Base-by-base conservation (phyloP, 2,888 invertebrate genomes). In the Drosophila paramelanica region DNA sequence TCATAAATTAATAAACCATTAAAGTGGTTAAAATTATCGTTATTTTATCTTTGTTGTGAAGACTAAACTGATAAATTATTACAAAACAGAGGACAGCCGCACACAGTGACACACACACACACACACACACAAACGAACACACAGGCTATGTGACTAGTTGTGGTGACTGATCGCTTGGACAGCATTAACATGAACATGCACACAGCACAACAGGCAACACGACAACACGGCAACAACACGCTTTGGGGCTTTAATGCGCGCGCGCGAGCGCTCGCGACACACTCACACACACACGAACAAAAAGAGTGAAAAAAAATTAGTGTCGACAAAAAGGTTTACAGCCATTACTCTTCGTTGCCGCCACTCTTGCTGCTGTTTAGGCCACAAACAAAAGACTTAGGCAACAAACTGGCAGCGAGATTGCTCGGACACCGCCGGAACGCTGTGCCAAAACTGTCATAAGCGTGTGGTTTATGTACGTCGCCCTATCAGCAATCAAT, bases 1-100 rank as follows among this genome's bases (percentile, higher is more conserved):
- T 91, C 92, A 92, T 92, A 92, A 92, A 92, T 92, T 92, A 92
- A 92, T 92, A 92, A 92, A 91, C 92, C 92, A 92, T 92, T 92
- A 92, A 92, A 92, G 91, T 91, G 91, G 90, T 91, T 92, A 91
- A 91, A 90, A 91, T 91, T 91, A 92, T 92, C 92, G 89, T 90
- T 87, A 89, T 91, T 91, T 91, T 89, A 91, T 91, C 90, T 91
- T 88, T 89, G 88, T 89, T 83, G 83, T 85, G 88, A 81, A 79
- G 89, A 91, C 91, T 90, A 91, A 91, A 92, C 91, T 92, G 92
- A 91, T 91, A 91, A 91, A 92, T 92, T 92, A 91, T 91, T 91
- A 92, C 92, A 91, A 91, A 91, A 92, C 91, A 89, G 90, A 91
- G 91, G 89, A 69, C 66, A 66, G 88, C 67, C 72, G 69, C 52